Conservation (phyloP, 2,113 vertebrate species). For the Mastomys coucha region DNA sequence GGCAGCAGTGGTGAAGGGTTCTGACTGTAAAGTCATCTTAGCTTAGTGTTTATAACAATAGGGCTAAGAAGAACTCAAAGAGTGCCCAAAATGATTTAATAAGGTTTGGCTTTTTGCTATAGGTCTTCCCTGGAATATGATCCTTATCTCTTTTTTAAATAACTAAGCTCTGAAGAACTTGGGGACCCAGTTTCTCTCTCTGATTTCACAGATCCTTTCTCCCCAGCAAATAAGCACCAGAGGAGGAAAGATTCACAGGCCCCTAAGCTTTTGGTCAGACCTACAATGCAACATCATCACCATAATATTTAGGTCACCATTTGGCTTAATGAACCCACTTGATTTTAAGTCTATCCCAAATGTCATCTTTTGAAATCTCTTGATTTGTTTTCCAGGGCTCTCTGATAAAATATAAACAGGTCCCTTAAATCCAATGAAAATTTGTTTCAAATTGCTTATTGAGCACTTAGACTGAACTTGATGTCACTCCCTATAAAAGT, state of each 20-base stretch:
- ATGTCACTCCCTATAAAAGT: conserved; percentile 84
- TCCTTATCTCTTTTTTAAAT: background rate
- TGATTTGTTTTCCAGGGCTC: conserved; percentile 85
- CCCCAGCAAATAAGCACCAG: conserved; percentile 74
- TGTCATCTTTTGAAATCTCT: conserved; percentile 86
- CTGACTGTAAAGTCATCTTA: conserved; percentile 75
- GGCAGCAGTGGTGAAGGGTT: conserved; percentile 71
- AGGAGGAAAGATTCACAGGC: conserved; percentile 69
- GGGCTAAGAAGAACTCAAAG: conserved; percentile 32
- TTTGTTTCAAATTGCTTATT: conserved; percentile 87
- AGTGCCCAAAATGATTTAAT: conserved; percentile 35
- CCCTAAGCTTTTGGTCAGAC: conserved; percentile 81
- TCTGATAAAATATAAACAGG: conserved; percentile 83
- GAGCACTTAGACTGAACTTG: conserved; percentile 85
- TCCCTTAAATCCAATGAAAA: conserved; percentile 84
- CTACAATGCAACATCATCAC: conserved; percentile 75
- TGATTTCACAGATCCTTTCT: conserved; percentile 9
- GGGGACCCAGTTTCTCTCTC: conserved; percentile 68
- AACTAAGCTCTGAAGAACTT: conserved; percentile 39
- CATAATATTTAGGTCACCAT: conserved; percentile 83
- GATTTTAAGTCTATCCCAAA: conserved; percentile 87
- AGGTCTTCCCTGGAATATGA: conserved; percentile 9
- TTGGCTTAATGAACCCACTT: conserved; percentile 87
- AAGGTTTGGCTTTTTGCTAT: conserved; percentile 45
- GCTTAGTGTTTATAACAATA: conserved; percentile 75